Evolutionary conservation across 1,140 invertebrate genomes (phyloP), one percentile per base, ranked within the genome.

Genomic region (Theocolax elegans): DNA sequence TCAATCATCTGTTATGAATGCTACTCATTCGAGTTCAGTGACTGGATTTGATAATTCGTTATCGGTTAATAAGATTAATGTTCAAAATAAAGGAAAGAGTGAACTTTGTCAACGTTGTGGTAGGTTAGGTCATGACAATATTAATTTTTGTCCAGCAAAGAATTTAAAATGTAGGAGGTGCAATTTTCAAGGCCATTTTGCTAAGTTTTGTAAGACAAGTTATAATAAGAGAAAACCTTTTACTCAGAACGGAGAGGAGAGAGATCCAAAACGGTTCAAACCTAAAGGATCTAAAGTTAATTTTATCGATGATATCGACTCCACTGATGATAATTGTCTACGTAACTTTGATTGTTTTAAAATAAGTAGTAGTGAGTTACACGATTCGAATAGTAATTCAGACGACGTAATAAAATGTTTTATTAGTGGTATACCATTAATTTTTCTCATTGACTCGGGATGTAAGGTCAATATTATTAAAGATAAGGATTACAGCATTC

Each of bases 371-470:
- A 27, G 3, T 10, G 44, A 6, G 6, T n/a, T 17, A 19, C 8
- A 48, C 6, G 17, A n/a, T 19, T 6, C 6, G 4, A 15, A 25
- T 12, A 53, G 25, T 53, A 40, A 23, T 40, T 17, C 51, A 21
- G 31, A 67, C 40, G 60, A 54, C 2, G 23, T 51, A n/a, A 63
- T 44, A n/a, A 27, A 25, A 35, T 44, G 56, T 27, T 19, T 29
- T 19, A 44, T 74, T n/a, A 63, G 73, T 12, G 56, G 63, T 1
- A 38, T 74, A 12, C 1, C 12, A 21, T 40, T 72, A 44, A 27
- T 29, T 19, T 8, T 72, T 0, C 49, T 72, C n/a, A 49, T 74
- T 12, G 73, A 74, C 31, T 74, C 69, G 0, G 69, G 73, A 3
- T 62, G 60, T 0, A 29, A 67, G n/a, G 53, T 54, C 21, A 74